phyloP scores from a whole-genome alignment of 2,888 invertebrate genomes.

The Aporophyla lueneburgensis region DNA sequence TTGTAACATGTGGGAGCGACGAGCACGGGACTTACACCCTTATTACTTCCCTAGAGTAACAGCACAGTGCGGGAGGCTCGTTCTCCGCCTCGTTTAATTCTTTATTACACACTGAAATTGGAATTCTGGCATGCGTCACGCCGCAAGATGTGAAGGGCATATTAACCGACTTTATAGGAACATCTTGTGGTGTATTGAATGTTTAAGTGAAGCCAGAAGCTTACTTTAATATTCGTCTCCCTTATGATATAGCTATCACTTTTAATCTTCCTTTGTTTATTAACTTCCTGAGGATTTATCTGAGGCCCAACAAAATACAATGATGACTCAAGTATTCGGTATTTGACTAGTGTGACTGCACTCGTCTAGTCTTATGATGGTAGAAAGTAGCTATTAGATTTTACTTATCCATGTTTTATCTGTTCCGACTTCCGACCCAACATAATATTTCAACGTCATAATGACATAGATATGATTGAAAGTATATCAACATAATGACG shows the following conservation, averaged over 20 bases:
- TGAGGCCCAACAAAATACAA: not conserved
- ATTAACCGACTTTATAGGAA: slow-evolving; percentile 49
- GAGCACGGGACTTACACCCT: slow-evolving; percentile 26
- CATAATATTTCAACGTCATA: not conserved
- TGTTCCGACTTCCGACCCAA: not conserved
- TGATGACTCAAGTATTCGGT: not conserved
- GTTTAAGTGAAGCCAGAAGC: slow-evolving; percentile 17
- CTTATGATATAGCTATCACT: slow-evolving; percentile 15
- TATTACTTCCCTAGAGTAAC: slow-evolving; percentile 38
- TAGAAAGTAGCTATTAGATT: not conserved
- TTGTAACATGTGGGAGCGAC: slow-evolving; percentile 32
- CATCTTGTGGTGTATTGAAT: slow-evolving; percentile 51
- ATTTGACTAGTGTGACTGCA: not conserved
- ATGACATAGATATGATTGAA: slow-evolving; percentile 8
- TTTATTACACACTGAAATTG: slow-evolving; percentile 67
- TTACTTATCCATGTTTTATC: not conserved
- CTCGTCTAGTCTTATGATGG: not conserved
- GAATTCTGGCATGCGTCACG: slow-evolving; percentile 63
- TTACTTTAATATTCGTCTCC: slow-evolving; percentile 40
- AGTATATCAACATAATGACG: slow-evolving; percentile 12
- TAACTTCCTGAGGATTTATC: slow-evolving; percentile 3
- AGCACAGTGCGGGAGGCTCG: slow-evolving; percentile 35
- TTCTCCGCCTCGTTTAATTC: slow-evolving; percentile 60
- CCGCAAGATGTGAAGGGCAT: slow-evolving; percentile 59
- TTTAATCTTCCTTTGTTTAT: slow-evolving; percentile 20